Evolutionary conservation across 1,140 invertebrate species (phyloP).

Genomic region (Wasmannia auropunctata): DNA sequence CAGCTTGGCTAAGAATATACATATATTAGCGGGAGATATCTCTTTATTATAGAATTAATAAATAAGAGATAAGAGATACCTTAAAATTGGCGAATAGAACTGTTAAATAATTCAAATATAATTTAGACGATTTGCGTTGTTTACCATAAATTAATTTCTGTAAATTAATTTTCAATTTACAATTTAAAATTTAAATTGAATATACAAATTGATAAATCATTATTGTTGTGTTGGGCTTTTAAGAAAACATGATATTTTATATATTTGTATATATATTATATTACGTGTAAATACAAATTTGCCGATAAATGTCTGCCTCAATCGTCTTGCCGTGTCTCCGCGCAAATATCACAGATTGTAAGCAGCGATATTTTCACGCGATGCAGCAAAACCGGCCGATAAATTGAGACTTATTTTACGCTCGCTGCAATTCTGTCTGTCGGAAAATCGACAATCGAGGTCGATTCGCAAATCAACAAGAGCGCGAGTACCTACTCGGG

Average conservation of each 20-base stretch:
- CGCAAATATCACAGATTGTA: neutral
- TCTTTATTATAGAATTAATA: neutral
- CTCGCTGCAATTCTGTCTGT: neutral
- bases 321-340: neutral
- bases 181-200: slow-evolving; percentile 2
- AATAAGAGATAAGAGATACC: neutral
- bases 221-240: neutral
- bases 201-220: neutral
- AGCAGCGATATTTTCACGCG: neutral
- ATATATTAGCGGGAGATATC: neutral
- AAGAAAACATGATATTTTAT: neutral
- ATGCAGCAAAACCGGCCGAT: neutral
- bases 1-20: neutral
- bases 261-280: neutral
- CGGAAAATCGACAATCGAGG: slow-evolving; percentile 24
- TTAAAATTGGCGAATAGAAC: neutral
- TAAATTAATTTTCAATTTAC: neutral
- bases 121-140: no score
- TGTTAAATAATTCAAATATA: neutral
- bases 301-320: neutral
- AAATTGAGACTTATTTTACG: slow-evolving; percentile 14
- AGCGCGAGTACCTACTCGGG: neutral
- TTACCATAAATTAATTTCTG: neutral
- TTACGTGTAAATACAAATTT: neutral
- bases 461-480: slow-evolving; percentile 31